Base-by-base conservation (phyloP, 1,140 invertebrate genomes). In the Diuraphis noxia region DNA sequence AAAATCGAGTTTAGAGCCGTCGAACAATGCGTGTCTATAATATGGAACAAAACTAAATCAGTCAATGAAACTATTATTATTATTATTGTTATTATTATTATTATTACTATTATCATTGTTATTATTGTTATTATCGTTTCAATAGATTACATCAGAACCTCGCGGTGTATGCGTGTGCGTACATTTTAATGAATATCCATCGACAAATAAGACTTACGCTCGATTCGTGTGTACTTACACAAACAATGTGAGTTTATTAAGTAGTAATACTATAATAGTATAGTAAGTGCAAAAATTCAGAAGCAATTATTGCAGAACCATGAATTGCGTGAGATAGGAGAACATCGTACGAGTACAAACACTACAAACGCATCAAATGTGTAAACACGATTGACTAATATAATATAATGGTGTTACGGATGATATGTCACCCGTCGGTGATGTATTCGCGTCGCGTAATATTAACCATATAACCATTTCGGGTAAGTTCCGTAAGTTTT, bases 1-100 rank as follows among this genome's bases (percentile, higher is more conserved):
- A 72, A 17, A 49, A 49, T 49, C 30, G 13, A 72, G n/a, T 72
- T 6, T n/a, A 72, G 56, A n/a, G 56, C n/a, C n/a, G 56, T 10
- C 56, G 56, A 72, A 72, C 56, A 72, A 72, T 72, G 56, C 56
- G 56, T 72, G 56, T 72, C 56, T n/a, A 72, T 72, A 72, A 72
- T 72, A 72, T 72, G 56, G 56, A 72, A 72, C 56, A 72, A 72
- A 72, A n/a, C 56, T n/a, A 72, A 72, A 72, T 72, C 56, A n/a
- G 17, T 72, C 56, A 72, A 72, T 72, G 56, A 72, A 72, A 72
- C n/a, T 72, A 72, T 72, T 72, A 72, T 72, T 56, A 56, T 56
- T 72, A n/a, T 72, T 72, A n/a, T n/a, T n/a, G 4, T 56, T 56
- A 10, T 56, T 13, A 30, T 56, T 30, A 10, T 56, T 56, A 30